A percentile compares a stretch with the other conserved stretches of the same genome.
These are phyloP conservation scores for Limonius californicus DNA, from an alignment of 1,140 invertebrate species.

Conservation along the genomic window DNA sequence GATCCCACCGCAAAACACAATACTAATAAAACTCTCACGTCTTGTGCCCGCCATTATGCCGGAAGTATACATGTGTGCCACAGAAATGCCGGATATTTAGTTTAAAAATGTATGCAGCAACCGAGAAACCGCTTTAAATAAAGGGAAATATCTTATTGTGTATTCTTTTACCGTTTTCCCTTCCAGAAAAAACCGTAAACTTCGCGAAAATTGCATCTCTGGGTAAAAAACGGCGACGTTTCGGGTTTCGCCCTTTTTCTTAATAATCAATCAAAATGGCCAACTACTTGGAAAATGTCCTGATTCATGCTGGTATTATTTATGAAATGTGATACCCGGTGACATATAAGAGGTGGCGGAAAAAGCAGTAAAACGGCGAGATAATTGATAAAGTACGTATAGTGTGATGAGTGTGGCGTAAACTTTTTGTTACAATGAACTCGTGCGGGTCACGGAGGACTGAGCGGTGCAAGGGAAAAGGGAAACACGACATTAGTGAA, in stretches of 20 bases:
- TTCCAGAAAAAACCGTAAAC: background rate
- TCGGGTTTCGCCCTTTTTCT: background rate
- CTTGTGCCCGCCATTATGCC: slow-evolving; percentile 26
- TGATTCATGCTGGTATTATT: slow-evolving; percentile 3
- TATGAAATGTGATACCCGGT: background rate
- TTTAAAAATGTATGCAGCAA: slow-evolving; percentile 33
- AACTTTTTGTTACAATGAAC: slow-evolving; percentile 20
- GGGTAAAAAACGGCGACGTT: background rate
- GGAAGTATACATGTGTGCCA: slow-evolving; percentile 32
- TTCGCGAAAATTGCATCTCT: slow-evolving; percentile 2
- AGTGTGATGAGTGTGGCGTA: slow-evolving; percentile 16
- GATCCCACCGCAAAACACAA: slow-evolving; percentile 27
- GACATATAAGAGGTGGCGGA: slow-evolving; percentile 5
- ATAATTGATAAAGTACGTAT: slow-evolving; percentile 22
- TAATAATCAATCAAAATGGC: slow-evolving; percentile 11
- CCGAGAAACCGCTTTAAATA: slow-evolving; percentile 15
- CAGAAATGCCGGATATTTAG: slow-evolving; percentile 32
- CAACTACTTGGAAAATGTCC: slow-evolving; percentile 9
- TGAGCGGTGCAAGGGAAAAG: slow-evolving; percentile 7
- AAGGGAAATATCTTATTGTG: slow-evolving; percentile 15
- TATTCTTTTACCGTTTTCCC: slow-evolving; percentile 14
- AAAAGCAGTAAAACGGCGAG: slow-evolving; percentile 13
- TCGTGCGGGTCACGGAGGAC: slow-evolving; percentile 13
- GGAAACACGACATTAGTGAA: slow-evolving; percentile 23
- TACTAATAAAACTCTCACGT: slow-evolving; percentile 38